Conservation (phyloP, 2,888 invertebrate species). For the Unio pictorum region DNA sequence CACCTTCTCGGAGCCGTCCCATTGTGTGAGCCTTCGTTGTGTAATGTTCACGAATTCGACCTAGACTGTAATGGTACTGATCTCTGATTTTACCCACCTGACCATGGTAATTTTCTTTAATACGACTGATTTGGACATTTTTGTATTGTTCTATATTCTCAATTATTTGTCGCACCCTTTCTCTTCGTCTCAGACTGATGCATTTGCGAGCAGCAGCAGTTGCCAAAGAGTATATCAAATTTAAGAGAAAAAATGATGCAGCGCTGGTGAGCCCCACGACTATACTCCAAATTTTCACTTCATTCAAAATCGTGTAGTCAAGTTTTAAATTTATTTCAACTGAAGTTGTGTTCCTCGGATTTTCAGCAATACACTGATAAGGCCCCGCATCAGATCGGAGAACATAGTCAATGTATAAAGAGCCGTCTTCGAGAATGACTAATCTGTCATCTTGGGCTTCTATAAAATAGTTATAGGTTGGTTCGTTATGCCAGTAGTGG, state of each 20-base stretch:
- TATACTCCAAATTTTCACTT: slow-evolving; percentile 87
- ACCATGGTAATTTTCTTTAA: slow-evolving; percentile 63
- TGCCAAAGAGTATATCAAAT: slow-evolving; percentile 84
- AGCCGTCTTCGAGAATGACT: slow-evolving; percentile 83
- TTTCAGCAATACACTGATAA: slow-evolving; percentile 89
- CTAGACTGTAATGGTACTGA: slow-evolving; percentile 71
- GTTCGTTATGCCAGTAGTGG: slow-evolving; percentile 56
- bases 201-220: slow-evolving; percentile 48
- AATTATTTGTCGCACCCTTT: slow-evolving; percentile 72
- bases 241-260: slow-evolving; percentile 83
- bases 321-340: slow-evolving; percentile 78
- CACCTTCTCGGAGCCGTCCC: slow-evolving; percentile 89
- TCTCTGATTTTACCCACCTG: slow-evolving; percentile 64
- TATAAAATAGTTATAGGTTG: slow-evolving; percentile 42
- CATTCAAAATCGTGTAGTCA: slow-evolving; percentile 87
- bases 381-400: slow-evolving; percentile 80
- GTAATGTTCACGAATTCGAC: slow-evolving; percentile 82
- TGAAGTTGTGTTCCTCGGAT: slow-evolving; percentile 86
- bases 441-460: slow-evolving; percentile 73
- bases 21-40: slow-evolving; percentile 91
- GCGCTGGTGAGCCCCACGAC: slow-evolving; percentile 87
- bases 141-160: slow-evolving; percentile 65
- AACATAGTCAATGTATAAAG: slow-evolving; percentile 82
- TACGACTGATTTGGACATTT: slow-evolving; percentile 57
- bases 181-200: slow-evolving; percentile 70